Evolutionary conservation across 1,140 invertebrate genomes (phyloP).

Genomic region (Drosophila nannoptera): DNA sequence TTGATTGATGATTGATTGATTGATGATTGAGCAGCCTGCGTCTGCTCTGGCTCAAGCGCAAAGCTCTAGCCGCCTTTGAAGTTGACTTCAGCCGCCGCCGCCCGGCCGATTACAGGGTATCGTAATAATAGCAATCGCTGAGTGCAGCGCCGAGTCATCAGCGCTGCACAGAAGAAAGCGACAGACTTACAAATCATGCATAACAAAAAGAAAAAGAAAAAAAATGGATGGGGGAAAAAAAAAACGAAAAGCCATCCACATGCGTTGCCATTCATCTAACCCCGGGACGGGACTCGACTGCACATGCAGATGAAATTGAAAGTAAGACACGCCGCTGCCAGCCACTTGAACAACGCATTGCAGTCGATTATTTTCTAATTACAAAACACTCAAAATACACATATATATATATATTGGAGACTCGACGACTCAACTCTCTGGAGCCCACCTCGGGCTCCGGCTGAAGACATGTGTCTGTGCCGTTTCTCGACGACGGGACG

Average conservation of each 20-base stretch:
- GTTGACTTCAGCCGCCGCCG: no score
- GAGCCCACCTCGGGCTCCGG: conserved; percentile 15
- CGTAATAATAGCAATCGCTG: conserved; percentile 31
- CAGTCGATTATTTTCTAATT: conserved; percentile 62
- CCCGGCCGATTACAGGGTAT: conserved; percentile 24
- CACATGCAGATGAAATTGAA: conserved; percentile 58
- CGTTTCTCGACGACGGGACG: conserved; percentile 25
- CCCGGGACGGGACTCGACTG: neutral
- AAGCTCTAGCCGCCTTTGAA: no score
- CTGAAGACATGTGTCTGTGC: conserved; percentile 26
- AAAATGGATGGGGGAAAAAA: neutral
- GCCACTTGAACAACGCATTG: conserved; percentile 34
- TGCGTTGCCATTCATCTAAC: conserved; percentile 20
- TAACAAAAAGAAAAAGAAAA: conserved; percentile 31
- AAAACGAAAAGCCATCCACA: conserved; percentile 28
- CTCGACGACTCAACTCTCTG: conserved; percentile 1
- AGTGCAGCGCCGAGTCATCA: conserved; percentile 54
- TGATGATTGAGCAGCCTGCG: no score
- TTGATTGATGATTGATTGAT: no score
- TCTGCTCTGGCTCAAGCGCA: no score
- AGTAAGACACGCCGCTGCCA: conserved; percentile 26
- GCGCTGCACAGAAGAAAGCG: conserved; percentile 50
- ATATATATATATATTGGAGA: no score
- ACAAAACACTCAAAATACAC: conserved; percentile 33
- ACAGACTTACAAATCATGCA: conserved; percentile 60